A percentile compares a stretch with the other conserved stretches of the same genome.
These are phyloP conservation scores for Bombycilla garrulus DNA, from an alignment of 2,113 vertebrate species.

Conservation along the genomic window DNA sequence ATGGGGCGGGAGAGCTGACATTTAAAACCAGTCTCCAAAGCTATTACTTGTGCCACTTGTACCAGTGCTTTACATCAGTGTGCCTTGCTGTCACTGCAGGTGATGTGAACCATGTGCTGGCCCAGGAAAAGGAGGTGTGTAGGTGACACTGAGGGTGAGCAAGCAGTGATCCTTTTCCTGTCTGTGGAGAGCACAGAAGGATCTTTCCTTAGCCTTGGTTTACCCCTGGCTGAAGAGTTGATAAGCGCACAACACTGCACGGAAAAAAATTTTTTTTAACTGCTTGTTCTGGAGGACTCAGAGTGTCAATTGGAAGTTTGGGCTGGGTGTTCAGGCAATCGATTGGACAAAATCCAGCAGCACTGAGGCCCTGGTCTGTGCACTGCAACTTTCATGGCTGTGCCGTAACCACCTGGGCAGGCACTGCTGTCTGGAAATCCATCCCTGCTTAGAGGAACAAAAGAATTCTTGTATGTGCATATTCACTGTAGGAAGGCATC, in stretches of 20 bases:
- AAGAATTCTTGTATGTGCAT: background rate
- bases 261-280: background rate
- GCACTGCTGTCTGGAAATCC: background rate
- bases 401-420: background rate
- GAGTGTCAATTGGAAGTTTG: background rate
- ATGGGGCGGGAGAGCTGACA: background rate
- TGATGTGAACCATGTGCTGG: background rate
- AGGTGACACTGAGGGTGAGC: background rate
- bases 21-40: constrained; percentile 5
- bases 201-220: background rate
- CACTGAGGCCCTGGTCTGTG: background rate
- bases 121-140: rapidly evolving
- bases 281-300: background rate
- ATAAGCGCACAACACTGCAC: rapidly evolving
- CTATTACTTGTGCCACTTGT: background rate
- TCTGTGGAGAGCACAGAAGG: background rate
- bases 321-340: background rate
- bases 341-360: rapidly evolving
- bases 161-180: background rate
- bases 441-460: background rate
- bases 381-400: background rate
- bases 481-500: background rate
- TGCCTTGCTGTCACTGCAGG: background rate
- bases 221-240: background rate
- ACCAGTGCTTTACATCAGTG: background rate